Evolutionary conservation across 1,140 invertebrate genomes (phyloP).

Genomic region (Brachystomella parvula): DNA sequence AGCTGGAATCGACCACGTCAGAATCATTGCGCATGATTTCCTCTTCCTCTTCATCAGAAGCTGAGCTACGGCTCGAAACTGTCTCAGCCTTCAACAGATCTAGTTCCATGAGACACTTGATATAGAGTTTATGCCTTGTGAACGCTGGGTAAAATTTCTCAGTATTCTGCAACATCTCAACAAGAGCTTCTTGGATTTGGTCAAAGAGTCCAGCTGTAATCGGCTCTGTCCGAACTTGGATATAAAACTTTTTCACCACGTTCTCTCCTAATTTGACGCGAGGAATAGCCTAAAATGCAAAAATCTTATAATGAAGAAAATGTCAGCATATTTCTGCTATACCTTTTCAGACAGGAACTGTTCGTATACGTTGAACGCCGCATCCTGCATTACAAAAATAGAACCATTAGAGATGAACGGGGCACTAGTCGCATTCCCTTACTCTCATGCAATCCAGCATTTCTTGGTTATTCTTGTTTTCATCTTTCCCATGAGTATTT

Average conservation of each 20-base stretch:
- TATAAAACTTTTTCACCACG: conserved; percentile 55
- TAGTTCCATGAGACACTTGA: conserved; percentile 65
- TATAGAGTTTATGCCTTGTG: conserved; percentile 58
- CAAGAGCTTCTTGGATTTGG: conserved; percentile 63
- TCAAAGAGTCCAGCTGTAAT: conserved; percentile 62
- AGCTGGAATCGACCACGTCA: conserved; percentile 15
- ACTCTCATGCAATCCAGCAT: conserved; percentile 57
- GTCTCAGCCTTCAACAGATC: conserved; percentile 55
- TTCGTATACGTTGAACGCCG: conserved; percentile 61
- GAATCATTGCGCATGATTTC: conserved; percentile 48
- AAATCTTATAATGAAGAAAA: background rate
- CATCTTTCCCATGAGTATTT: conserved; percentile 25
- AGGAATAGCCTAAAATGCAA: conserved; percentile 49
- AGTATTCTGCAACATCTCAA: conserved; percentile 57
- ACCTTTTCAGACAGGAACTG: conserved; percentile 72
- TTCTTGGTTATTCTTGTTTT: conserved; percentile 36
- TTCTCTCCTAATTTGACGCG: conserved; percentile 58
- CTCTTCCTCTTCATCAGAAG: conserved; percentile 42
- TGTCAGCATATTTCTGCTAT: background rate
- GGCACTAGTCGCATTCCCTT: background rate
- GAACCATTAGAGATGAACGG: background rate
- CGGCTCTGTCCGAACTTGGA: conserved; percentile 55
- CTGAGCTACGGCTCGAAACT: conserved; percentile 18
- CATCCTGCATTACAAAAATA: background rate
- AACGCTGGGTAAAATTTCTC: conserved; percentile 64